Conservation (phyloP, 2,797 vertebrate species). For the Clarias fuscus region DNA sequence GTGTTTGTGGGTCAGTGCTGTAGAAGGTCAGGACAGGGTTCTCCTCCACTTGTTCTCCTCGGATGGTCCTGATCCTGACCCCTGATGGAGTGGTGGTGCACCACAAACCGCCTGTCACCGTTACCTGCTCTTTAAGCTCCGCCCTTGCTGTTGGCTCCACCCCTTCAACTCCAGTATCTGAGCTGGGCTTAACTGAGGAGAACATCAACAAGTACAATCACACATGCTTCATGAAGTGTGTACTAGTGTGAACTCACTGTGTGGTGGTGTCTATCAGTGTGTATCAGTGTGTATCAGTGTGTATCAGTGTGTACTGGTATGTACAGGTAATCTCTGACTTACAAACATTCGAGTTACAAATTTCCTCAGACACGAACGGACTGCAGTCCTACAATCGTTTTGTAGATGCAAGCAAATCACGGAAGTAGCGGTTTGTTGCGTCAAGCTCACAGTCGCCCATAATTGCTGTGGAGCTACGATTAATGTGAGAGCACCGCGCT, state of each 20-base stretch:
- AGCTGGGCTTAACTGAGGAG: conserved; percentile 66
- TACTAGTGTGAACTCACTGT: background rate
- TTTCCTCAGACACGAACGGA: too few species aligned
- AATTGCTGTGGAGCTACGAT: too few species aligned
- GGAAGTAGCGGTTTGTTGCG: too few species aligned
- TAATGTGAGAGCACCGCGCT: too few species aligned
- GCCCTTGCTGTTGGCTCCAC: conserved; percentile 28
- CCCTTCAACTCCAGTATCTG: conserved; percentile 48
- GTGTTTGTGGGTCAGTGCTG: conserved; percentile 82
- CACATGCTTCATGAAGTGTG: background rate
- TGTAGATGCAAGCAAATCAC: too few species aligned
- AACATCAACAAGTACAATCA: conserved; percentile 10
- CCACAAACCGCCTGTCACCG: conserved; percentile 73
- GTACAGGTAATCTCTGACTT: too few species aligned
- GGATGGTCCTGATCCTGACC: conserved; percentile 75
- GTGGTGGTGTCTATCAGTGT: background rate
- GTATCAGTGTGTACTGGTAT: background rate
- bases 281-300: background rate
- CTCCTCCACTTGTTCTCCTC: conserved; percentile 63
- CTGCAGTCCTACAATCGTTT: too few species aligned
- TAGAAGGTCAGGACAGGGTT: conserved; percentile 72
- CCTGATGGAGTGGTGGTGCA: conserved; percentile 85
- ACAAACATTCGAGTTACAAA: too few species aligned
- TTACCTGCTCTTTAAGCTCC: conserved; percentile 25
- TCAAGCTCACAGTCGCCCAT: too few species aligned